Base-by-base conservation (phyloP, 2,888 invertebrate species). In the Agrotis clavis region DNA sequence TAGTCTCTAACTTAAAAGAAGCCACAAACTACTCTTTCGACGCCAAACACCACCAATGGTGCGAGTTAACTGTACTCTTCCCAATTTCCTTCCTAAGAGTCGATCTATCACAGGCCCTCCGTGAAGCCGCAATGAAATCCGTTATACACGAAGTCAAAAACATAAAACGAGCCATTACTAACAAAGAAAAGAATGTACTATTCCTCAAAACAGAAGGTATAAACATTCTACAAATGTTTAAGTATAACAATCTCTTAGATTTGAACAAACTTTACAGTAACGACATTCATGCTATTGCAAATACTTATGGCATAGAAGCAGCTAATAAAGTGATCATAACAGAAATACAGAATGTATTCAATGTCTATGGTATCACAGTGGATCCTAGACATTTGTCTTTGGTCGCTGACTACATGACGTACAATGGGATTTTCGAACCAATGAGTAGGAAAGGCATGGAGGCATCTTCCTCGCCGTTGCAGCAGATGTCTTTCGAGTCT, bases 401-500 rank as follows among this genome's bases (percentile, higher is more conserved):
- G 7, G 97, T 99, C 67, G 98, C 99, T 0, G 99, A 99, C 95
- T 99, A 99, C 91, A 99, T 99, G 99, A 99, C 99, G 0, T 99
- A 97, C 86, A 98, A 98, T 88, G 99, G 99, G 0, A 96, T 97
- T 1, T 99, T 98, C 90, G 98, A 98, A 88, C 98, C 99, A 0
- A 97, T 99, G 93, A 99, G 98, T 91, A 97, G 99, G 35, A 97
- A 97, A 86, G 99, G 99, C 13, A 99, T 99, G 97, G 98, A 98
- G 85, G 97, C 97, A 63, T 98, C 98, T n/a, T 97, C 99, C 0
- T 99, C 99, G 0, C 99, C 99, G 0, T 93, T 99, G 21, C 99
- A 99, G 92, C 99, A 99, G 94, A 99, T 99, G 98, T 99, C 99
- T 1, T 99, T 99, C 90, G 99, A 99, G 92, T 98, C 99, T 1